These are phyloP conservation scores for Malaclemys terrapin DNA, from an alignment of 2,113 vertebrate genomes.

Conservation along the genomic window DNA sequence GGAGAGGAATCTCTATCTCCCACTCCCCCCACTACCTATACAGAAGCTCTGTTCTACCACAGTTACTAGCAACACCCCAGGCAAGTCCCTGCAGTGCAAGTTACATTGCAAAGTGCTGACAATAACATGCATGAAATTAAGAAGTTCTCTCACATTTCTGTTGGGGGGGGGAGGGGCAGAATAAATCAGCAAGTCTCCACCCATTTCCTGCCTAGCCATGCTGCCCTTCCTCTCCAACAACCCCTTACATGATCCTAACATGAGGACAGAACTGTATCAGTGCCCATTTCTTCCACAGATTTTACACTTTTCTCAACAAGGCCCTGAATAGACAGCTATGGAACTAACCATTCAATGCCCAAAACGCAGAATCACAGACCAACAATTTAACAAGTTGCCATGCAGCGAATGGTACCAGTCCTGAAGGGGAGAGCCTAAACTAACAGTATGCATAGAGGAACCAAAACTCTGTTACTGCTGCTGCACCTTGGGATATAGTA, in stretches of 20 bases:
- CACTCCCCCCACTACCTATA: neutral
- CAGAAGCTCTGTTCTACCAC: neutral
- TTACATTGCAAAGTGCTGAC: neutral
- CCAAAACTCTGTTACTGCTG: neutral
- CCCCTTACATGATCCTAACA: constrained; percentile 1
- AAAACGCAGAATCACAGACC: neutral
- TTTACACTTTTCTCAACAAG: neutral
- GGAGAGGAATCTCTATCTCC: neutral
- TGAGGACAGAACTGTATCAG: neutral
- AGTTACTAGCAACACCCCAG: neutral
- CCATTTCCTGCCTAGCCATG: neutral
- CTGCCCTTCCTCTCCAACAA: neutral
- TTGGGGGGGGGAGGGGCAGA: neutral
- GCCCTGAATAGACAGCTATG: neutral
- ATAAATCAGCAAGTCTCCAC: neutral
- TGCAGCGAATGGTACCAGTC: neutral
- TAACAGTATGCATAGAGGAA: neutral
- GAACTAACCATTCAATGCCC: neutral
- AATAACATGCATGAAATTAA: neutral
- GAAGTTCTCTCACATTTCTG: neutral
- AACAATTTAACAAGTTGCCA: neutral
- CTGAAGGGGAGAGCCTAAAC: too few species aligned
- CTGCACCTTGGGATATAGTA: neutral
- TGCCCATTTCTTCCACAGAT: neutral
- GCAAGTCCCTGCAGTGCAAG: neutral